Evolutionary conservation across 23 tunicate genomes (phyloP), one percentile per base, ranked within the genome.

Genomic region (Halocynthia aurantium): DNA sequence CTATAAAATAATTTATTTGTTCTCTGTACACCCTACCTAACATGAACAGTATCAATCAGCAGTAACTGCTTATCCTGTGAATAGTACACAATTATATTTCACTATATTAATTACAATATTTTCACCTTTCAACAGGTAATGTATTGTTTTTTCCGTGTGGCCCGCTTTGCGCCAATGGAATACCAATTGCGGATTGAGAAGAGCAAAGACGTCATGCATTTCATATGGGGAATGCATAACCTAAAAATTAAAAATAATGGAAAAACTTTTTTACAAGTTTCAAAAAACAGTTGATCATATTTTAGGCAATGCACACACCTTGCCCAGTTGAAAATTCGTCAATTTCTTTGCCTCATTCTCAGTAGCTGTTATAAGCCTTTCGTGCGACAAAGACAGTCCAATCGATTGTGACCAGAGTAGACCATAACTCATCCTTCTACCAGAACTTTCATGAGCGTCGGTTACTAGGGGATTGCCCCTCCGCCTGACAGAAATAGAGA

Each of bases 81-180:
- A 51, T 63, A 22, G 18, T 51, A 63, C 18, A 63, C 7, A 67
- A 9, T 67, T 67, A n/a, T n/a, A n/a, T 31, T 67, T 67, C 17
- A 31, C 18, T 10, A n/a, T 11, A 9, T 67, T 11, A n/a, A n/a
- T n/a, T n/a, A n/a, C n/a, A n/a, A 11, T 57, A 57, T 12, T 19
- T 10, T 9, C 52, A 89, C 96, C 84, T 89, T 84, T 83, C 55
- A 89, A 54, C 57, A 83, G 76, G 49, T 75, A 89, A 8, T 63
- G 75, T 9, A 89, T 74, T 6, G 96, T 89, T 51, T 89, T 89
- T 52, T 89, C 83, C 0, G 96, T 89, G 70, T 89, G 74, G 17
- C 72, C 62, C 6, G 96, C 82, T 53, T 81, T 89, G 74, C 80
- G 64, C 96, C 88, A 89, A 62, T 89, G 96, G 56, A 76, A 75